Evolutionary conservation across 2,888 invertebrate genomes (phyloP), one percentile per base, ranked within the genome.

Genomic region (Chloroclysta siterata): DNA sequence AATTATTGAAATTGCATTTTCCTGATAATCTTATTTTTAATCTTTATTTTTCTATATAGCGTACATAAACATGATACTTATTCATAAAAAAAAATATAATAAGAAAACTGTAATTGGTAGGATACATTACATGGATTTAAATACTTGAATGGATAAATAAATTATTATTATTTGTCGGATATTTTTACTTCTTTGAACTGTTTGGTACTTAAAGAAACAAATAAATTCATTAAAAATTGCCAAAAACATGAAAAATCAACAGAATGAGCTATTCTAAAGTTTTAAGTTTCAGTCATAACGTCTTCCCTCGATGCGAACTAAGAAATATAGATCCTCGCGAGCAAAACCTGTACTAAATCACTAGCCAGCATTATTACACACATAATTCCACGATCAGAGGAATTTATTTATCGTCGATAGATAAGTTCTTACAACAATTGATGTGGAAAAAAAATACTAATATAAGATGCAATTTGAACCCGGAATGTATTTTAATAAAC

Each of bases 271-370:
- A 87, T 88, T 91, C 91, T 73, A 90, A 65, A 66, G 86, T 78
- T 87, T 88, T 80, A 77, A 82, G 86, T 89, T 92, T 89, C 85
- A 88, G 86, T 89, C 87, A 91, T 91, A 90, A 90, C 88, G 88
- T 91, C 89, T 88, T 89, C 84, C 85, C 88, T 88, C 87, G 86
- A 90, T 87, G 88, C 84, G 89, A 89, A 89, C 87, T 87, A 88
- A 91, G 90, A 91, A 90, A 90, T 91, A 91, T 92, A 90, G 88
- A 89, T 88, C 84, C 83, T 83, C 77, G 85, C 83, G 84, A 88
- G 88, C 87, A 87, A 92, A 91, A 89, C 90, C 89, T 88, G 87
- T 88, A 90, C 84, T 89, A 91, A 91, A 90, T 91, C 90, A 90
- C 88, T 88, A 89, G 86, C 85, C 85, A 87, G 82, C 82, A 86